These are phyloP conservation scores for Ginglymostoma cirratum DNA, from an alignment of 2,113 vertebrate genomes.

Conservation along the genomic window DNA sequence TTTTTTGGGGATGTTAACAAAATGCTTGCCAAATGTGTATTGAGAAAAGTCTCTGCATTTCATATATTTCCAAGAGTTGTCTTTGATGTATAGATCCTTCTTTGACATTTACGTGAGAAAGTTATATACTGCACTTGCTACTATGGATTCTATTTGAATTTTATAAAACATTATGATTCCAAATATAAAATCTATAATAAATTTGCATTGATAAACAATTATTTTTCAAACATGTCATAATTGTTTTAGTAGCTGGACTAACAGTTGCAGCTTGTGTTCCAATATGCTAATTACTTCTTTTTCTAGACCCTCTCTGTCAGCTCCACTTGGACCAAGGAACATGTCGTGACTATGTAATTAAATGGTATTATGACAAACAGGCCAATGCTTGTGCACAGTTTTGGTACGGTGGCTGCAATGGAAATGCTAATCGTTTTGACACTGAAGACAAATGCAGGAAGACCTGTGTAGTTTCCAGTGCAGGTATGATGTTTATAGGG, in stretches of 20 bases:
- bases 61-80: not conserved
- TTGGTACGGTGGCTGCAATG: slow-evolving; percentile 72
- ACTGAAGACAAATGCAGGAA: slow-evolving; percentile 67
- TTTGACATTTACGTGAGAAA: not conserved
- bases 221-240: not conserved
- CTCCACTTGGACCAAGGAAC: slow-evolving; percentile 63
- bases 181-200: not conserved
- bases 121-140: not conserved
- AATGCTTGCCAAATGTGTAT: not conserved
- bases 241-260: not conserved
- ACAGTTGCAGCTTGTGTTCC: not conserved
- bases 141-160: not conserved
- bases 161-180: not conserved
- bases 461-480: slow-evolving; percentile 55
- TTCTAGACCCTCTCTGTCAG: slow-evolving; percentile 50
- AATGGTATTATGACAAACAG: slow-evolving; percentile 73
- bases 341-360: slow-evolving; percentile 64
- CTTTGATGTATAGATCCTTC: not conserved
- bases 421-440: slow-evolving; percentile 72
- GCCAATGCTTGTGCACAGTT: slow-evolving; percentile 79
- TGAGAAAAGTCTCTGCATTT: not conserved
- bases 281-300: not conserved
- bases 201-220: not conserved
- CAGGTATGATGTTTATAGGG: slow-evolving; percentile 47
- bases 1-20: not conserved